Evolutionary conservation across 2,113 vertebrate species (phyloP).

Genomic region (Phocoena sinus): DNA sequence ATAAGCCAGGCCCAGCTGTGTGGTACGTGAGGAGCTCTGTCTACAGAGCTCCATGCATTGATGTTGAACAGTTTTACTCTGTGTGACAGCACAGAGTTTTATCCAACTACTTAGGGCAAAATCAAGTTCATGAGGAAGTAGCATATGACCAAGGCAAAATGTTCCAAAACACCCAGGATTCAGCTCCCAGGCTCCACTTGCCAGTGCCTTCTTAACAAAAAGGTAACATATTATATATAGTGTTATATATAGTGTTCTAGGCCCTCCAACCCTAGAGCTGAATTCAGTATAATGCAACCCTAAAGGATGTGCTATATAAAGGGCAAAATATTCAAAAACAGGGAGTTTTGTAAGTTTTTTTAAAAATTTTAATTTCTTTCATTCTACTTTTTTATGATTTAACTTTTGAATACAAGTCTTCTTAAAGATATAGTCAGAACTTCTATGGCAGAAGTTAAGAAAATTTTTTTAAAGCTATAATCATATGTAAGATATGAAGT

Average conservation of each 20-base stretch:
- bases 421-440: too few species aligned
- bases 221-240: neutral
- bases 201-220: neutral
- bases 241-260: neutral
- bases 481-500: too few species aligned
- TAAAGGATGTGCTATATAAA: too few species aligned
- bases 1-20: neutral
- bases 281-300: too few species aligned
- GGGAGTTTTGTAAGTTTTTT: too few species aligned
- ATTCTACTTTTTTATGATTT: too few species aligned
- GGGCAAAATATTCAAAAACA: too few species aligned
- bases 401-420: too few species aligned
- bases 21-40: neutral
- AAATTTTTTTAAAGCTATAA: too few species aligned
- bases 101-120: neutral
- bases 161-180: neutral
- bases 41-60: neutral
- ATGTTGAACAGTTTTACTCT: neutral
- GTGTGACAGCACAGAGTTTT: neutral
- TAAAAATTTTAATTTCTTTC: too few species aligned
- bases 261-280: too few species aligned
- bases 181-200: neutral
- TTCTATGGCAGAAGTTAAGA: too few species aligned
- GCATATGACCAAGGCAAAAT: neutral
- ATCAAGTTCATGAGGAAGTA: neutral